Evolutionary conservation across 2,888 invertebrate species (phyloP).

Genomic region (Penaeus monodon): DNA sequence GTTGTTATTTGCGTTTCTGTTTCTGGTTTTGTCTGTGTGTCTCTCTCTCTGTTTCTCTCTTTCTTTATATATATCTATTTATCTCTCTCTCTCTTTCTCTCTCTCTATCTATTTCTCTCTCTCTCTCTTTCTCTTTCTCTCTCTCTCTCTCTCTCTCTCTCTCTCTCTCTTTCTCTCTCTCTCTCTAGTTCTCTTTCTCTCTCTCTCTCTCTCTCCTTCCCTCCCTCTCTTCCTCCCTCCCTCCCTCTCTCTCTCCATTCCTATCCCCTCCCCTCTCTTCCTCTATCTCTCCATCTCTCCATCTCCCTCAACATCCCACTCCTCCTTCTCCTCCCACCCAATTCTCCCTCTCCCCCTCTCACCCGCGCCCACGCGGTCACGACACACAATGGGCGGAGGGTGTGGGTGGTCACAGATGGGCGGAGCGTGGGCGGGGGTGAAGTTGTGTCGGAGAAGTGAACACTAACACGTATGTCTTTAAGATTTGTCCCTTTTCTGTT

Average conservation of each 20-base stretch:
- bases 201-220: neutral
- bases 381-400: no score
- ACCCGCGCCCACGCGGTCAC: neutral
- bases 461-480: no score
- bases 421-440: no score
- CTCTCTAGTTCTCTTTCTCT: no score
- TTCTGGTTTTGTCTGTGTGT: no score
- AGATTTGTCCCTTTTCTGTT: no score
- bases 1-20: no score
- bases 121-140: neutral
- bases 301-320: neutral
- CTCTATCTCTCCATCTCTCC: neutral
- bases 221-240: neutral
- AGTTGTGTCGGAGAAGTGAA: no score
- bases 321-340: neutral
- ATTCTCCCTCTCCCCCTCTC: neutral
- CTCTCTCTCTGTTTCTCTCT: no score
- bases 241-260: neutral
- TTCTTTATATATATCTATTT: no score
- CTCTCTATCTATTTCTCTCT: neutral
- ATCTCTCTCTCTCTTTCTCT: neutral
- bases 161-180: neutral
- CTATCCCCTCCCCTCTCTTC: neutral
- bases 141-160: neutral
- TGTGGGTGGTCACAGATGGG: no score